Evolutionary conservation across 2,797 vertebrate species (phyloP).

Genomic region (Mallotus villosus): DNA sequence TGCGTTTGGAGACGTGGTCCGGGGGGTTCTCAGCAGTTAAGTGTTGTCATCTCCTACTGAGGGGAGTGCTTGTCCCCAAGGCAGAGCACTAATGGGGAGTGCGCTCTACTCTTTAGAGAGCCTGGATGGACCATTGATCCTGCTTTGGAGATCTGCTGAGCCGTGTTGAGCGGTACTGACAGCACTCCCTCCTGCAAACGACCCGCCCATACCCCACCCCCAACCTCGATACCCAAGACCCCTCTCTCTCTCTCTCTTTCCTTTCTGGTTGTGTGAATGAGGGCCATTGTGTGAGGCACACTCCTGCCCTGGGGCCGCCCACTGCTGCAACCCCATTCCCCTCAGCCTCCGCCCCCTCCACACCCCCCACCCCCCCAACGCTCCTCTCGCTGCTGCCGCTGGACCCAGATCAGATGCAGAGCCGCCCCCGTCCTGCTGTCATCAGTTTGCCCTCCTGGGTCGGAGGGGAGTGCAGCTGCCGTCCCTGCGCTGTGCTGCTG

Average conservation of each 20-base stretch:
- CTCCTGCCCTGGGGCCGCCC: conserved; percentile 83
- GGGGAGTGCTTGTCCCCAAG: conserved; percentile 51
- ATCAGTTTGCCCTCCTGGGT: conserved; percentile 82
- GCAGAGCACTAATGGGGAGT: conserved; percentile 62
- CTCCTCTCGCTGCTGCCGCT: conserved; percentile 36
- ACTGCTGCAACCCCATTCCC: conserved; percentile 61
- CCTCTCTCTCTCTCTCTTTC: conserved; percentile 36
- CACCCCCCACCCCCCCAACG: background rate
- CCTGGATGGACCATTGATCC: conserved; percentile 65
- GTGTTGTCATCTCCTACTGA: conserved; percentile 52
- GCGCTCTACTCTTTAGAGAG: conserved; percentile 53
- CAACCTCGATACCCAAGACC: conserved; percentile 53
- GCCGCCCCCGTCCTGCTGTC: conserved; percentile 73
- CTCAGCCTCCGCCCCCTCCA: conserved; percentile 16
- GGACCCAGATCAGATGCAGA: conserved; percentile 79
- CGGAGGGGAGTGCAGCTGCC: conserved; percentile 84
- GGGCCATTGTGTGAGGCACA: conserved; percentile 87
- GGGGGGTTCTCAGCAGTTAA: conserved; percentile 35
- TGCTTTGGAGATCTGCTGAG: conserved; percentile 70
- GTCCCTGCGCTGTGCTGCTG: conserved; percentile 52
- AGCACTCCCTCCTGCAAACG: conserved; percentile 27
- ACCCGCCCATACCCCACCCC: conserved; percentile 37
- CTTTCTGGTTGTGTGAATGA: conserved; percentile 76
- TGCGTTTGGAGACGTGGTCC: conserved; percentile 30
- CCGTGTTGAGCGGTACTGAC: conserved; percentile 64